phyloP scores from a whole-genome alignment of 2,797 vertebrate genomes.

The Anomalospiza imberbis region DNA sequence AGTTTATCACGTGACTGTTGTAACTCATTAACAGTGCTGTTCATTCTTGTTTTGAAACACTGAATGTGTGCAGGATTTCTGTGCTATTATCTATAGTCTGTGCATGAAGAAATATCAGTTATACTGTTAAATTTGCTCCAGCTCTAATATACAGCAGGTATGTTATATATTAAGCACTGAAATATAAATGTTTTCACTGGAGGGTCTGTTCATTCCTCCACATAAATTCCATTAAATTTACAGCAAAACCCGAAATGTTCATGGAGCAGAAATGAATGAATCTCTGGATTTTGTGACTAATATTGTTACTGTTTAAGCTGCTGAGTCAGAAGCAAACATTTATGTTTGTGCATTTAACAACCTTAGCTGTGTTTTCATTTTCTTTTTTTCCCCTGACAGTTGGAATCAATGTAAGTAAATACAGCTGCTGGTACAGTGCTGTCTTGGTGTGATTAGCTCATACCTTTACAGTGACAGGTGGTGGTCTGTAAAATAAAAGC shows the following conservation, averaged over 20 bases:
- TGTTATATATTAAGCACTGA: not conserved
- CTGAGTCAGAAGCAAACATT: constrained; percentile 43
- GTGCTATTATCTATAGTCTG: not conserved
- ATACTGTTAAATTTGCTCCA: not conserved
- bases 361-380: constrained; percentile 47
- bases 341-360: constrained; percentile 50
- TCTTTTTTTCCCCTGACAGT: not conserved
- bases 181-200: not conserved
- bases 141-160: not conserved
- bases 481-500: constrained; percentile 43
- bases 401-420: not conserved
- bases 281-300: not conserved
- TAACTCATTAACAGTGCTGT: not conserved
- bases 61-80: not conserved
- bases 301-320: constrained; percentile 7
- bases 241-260: not conserved
- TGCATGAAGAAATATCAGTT: not conserved
- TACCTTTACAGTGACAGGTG: constrained; percentile 34
- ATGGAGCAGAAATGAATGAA: not conserved
- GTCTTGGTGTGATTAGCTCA: constrained; percentile 18
- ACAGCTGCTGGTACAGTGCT: constrained; percentile 10
- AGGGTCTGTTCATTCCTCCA: not conserved
- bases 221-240: not conserved
- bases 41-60: not conserved
- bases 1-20: not conserved